phyloP scores from a whole-genome alignment of 1,140 invertebrate species.

The Aphelinus atriplicis region DNA sequence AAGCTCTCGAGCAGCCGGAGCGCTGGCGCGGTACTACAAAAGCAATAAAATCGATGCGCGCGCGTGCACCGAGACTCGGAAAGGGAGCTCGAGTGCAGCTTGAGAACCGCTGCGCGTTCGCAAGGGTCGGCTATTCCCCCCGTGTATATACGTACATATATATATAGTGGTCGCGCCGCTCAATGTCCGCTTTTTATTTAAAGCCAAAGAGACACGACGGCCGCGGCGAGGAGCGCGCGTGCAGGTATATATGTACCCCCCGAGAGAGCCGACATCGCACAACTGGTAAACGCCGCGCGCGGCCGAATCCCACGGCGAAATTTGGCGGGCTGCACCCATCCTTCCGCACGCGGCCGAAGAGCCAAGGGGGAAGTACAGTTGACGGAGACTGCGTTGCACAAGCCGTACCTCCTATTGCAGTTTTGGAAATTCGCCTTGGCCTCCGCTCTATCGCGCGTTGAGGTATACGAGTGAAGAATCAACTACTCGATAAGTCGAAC shows the following conservation, averaged over 20 bases:
- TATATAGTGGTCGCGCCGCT: not conserved
- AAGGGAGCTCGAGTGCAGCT: too few relatives aligned
- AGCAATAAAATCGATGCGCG: slow-evolving; percentile 34
- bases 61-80: not conserved
- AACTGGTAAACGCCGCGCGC: too few relatives aligned
- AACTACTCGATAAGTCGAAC: too few relatives aligned
- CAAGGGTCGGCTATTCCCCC: slow-evolving; percentile 26
- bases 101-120: slow-evolving; percentile 31
- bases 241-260: slow-evolving; percentile 4
- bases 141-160: not conserved
- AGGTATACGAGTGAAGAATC: too few relatives aligned
- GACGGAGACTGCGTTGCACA: too few relatives aligned
- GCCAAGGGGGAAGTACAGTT: too few relatives aligned
- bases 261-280: not conserved
- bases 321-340: too few relatives aligned
- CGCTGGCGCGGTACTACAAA: not conserved
- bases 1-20: slow-evolving; percentile 6
- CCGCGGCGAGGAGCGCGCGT: not conserved
- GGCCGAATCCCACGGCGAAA: too few relatives aligned
- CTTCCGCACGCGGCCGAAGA: too few relatives aligned
- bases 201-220: not conserved
- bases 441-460: too few relatives aligned
- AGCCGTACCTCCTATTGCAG: too few relatives aligned
- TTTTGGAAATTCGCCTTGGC: too few relatives aligned
- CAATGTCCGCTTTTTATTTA: slow-evolving; percentile 35